A percentile compares a stretch with the other conserved stretches of the same genome.
phyloP scores from a whole-genome alignment of 2,888 invertebrate species.

The Taphrorychus bicolor region DNA sequence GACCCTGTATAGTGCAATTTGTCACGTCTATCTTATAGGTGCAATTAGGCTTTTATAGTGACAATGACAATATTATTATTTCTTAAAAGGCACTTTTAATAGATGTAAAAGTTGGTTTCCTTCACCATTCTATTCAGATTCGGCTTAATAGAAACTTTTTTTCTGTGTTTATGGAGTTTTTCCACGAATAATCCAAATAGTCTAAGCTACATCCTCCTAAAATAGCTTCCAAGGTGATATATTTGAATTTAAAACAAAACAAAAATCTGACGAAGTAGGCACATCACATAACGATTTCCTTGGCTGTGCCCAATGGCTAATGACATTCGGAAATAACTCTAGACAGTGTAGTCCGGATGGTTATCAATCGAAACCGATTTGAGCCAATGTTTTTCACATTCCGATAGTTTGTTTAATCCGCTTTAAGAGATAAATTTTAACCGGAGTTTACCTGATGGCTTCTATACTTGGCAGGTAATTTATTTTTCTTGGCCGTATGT shows the following conservation, averaged over 20 bases:
- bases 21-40: not conserved
- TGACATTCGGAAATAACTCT: not conserved
- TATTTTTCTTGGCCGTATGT: conserved; percentile 20
- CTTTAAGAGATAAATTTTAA: conserved; percentile 11
- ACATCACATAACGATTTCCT: conserved; percentile 9
- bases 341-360: too few species aligned
- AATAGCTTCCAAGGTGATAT: conserved; percentile 22
- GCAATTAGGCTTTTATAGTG: not conserved
- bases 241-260: conserved; percentile 19
- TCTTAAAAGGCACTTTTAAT: not conserved
- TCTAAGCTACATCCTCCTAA: conserved; percentile 8
- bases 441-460: too few species aligned
- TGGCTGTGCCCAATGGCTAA: not conserved
- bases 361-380: not conserved
- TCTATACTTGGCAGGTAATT: conserved; percentile 21
- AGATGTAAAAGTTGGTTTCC: not conserved
- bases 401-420: not conserved
- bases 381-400: not conserved
- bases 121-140: not conserved
- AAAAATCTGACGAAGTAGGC: conserved; percentile 14
- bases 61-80: not conserved
- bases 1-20: not conserved
- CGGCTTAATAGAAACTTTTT: not conserved
- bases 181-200: conserved; percentile 8
- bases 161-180: not conserved